Evolutionary conservation across 2,888 invertebrate species (phyloP).

Genomic region (Andricus quercusramuli): DNA sequence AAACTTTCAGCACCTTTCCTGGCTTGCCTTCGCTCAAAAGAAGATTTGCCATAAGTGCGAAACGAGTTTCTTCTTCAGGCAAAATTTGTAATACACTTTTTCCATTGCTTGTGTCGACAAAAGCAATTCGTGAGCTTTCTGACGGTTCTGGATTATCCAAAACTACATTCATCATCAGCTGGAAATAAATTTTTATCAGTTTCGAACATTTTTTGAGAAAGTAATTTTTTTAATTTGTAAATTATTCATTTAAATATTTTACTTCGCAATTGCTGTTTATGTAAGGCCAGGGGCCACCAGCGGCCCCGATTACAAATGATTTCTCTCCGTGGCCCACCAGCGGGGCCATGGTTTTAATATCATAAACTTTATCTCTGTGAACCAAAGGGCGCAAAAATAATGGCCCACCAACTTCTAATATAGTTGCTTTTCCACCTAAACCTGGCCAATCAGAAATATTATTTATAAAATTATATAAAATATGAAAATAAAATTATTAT

Average conservation of each 20-base stretch:
- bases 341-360: conserved; percentile 80
- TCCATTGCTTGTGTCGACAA: conserved; percentile 82
- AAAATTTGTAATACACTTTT: conserved; percentile 83
- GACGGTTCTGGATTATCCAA: conserved; percentile 68
- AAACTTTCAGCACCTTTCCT: conserved; percentile 89
- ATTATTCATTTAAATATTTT: conserved; percentile 45
- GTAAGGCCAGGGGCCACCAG: conserved; percentile 93
- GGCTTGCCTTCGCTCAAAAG: conserved; percentile 86
- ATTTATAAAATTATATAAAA: conserved; percentile 28
- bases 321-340: conserved; percentile 77
- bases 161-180: conserved; percentile 89
- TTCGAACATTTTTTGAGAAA: not conserved
- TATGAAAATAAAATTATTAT: too few species aligned
- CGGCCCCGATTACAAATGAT: conserved; percentile 91
- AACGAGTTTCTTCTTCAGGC: conserved; percentile 86
- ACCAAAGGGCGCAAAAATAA: conserved; percentile 89
- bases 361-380: conserved; percentile 88
- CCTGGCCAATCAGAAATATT: conserved; percentile 79
- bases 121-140: conserved; percentile 84
- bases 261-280: conserved; percentile 93
- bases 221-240: too few species aligned
- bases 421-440: conserved; percentile 83
- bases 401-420: conserved; percentile 92
- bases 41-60: conserved; percentile 90
- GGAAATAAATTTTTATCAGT: conserved; percentile 65